These are phyloP conservation scores for rat (Rattus norvegicus) DNA, from an alignment of 2,113 vertebrate species.

Conservation along the genomic window DNA sequence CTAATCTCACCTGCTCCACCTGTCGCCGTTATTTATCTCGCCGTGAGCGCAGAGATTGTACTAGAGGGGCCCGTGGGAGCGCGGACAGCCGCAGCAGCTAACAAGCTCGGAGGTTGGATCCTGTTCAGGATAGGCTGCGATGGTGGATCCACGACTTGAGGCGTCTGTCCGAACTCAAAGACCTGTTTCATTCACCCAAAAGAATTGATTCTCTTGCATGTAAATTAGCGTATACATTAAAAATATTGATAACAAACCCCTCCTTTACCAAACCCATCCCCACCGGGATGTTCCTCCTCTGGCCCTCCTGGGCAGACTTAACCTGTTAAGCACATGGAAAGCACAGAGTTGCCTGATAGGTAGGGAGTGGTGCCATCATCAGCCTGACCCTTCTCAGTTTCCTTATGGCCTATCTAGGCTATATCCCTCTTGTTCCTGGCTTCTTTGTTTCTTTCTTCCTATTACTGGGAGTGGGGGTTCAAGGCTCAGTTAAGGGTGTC, in stretches of 20 bases:
- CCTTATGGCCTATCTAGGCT: not conserved
- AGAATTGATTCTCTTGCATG: conserved; percentile 10
- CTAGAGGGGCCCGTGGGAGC: conserved; percentile 38
- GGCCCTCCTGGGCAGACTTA: not conserved
- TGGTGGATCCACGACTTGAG: not conserved
- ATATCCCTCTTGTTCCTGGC: no score
- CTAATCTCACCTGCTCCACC: conserved; percentile 76
- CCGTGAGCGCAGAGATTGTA: not conserved
- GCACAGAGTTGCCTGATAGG: not conserved
- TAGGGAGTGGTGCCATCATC: not conserved
- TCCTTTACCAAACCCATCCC: not conserved
- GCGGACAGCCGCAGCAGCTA: conserved; percentile 3
- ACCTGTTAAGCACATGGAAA: conserved; percentile 5
- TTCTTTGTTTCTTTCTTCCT: not conserved
- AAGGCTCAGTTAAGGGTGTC: not conserved
- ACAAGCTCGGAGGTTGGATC: not conserved
- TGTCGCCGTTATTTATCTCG: conserved; percentile 72
- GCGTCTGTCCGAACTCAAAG: conserved; percentile 60
- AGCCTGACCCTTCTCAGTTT: not conserved
- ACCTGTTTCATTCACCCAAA: not conserved
- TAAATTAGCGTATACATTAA: conserved; percentile 3
- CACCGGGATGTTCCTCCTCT: not conserved
- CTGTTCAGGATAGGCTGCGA: not conserved
- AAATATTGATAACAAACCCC: not conserved
- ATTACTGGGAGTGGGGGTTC: not conserved